Evolutionary conservation across 2,888 invertebrate genomes (phyloP), one percentile per base, ranked within the genome.

Genomic region (Scrobipalpa atriplicella): DNA sequence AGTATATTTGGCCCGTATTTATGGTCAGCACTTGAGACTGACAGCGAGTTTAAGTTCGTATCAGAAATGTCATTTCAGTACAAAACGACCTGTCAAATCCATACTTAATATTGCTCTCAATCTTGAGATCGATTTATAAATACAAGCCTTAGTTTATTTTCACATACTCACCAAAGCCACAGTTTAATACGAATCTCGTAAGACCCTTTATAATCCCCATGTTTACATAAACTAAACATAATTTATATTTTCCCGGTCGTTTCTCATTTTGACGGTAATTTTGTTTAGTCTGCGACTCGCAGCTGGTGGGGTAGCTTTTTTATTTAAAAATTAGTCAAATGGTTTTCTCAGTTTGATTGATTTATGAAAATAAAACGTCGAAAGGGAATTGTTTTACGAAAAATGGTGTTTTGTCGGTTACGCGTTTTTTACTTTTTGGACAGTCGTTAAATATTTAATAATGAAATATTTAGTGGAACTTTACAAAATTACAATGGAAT

Each of bases 211-310:
- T 58, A 21, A 58, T 36, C 58, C 65, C 66, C 64, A 21, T 81
- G 83, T 82, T 82, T 80, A 78, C 68, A 65, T 73, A 73, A 73
- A 67, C 62, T 51, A 58, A 60, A 70, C 73, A 68, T 78, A 78
- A 76, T 75, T 77, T 75, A 78, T 75, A 70, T 68, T 75, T 68
- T 70, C 66, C 69, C 69, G 70, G 74, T 61, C 74, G 73, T 80
- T 81, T 76, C 70, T 78, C 73, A 78, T 75, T 79, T 75, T 75
- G 77, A 74, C 83, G 70, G 73, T 77, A 78, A 77, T 78, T 68
- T 72, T 82, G 79, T 84, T 84, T 82, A 75, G 79, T 73, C 84
- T 78, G 75, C 73, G 64, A 71, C 80, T 67, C 70, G 69, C 76
- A 75, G 74, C 72, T 73, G 73, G 68, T 69, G 38, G 68, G 68